These are phyloP conservation scores for Ammodytes dubius DNA, from an alignment of 2,113 vertebrate genomes.

Conservation along the genomic window DNA sequence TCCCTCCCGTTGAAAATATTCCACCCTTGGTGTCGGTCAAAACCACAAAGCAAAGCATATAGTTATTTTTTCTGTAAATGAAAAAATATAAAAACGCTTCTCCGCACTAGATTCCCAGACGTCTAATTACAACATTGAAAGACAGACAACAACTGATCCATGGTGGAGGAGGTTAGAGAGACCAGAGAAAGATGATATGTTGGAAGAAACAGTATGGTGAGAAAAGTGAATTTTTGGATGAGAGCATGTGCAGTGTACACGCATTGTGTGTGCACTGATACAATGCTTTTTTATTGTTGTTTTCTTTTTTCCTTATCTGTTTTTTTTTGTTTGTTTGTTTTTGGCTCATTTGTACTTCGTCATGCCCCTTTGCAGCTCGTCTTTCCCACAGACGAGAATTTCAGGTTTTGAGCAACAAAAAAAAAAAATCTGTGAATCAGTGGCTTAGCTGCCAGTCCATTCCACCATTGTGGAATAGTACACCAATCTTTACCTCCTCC, in stretches of 20 bases:
- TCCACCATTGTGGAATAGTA: conserved; percentile 54
- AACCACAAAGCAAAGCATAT: conserved; percentile 60
- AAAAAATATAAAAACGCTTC: conserved; percentile 50
- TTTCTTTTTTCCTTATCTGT: not conserved
- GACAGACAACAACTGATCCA: conserved; percentile 50
- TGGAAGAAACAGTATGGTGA: conserved; percentile 41
- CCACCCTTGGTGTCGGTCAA: conserved; percentile 38
- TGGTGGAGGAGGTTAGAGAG: conserved; percentile 52
- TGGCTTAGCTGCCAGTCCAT: conserved; percentile 26
- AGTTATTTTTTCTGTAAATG: conserved; percentile 63
- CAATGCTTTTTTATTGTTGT: not conserved
- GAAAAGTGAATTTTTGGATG: conserved; percentile 33
- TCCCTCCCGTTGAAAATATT: conserved; percentile 36
- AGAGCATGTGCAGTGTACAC: conserved; percentile 4
- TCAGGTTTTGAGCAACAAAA: conserved; percentile 46
- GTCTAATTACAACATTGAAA: conserved; percentile 70
- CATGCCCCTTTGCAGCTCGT: not conserved
- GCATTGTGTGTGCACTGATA: not conserved
- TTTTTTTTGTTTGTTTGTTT: not conserved
- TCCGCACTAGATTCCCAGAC: conserved; percentile 60
- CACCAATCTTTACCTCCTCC: conserved; percentile 61
- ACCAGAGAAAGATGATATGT: conserved; percentile 52
- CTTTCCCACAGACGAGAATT: conserved; percentile 52
- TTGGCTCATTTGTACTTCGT: not conserved
- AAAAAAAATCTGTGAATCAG: conserved; percentile 27